phyloP scores from a whole-genome alignment of 30 jellyfish, hydroid and myxozoan species.

The Nemopilema nomurai region DNA sequence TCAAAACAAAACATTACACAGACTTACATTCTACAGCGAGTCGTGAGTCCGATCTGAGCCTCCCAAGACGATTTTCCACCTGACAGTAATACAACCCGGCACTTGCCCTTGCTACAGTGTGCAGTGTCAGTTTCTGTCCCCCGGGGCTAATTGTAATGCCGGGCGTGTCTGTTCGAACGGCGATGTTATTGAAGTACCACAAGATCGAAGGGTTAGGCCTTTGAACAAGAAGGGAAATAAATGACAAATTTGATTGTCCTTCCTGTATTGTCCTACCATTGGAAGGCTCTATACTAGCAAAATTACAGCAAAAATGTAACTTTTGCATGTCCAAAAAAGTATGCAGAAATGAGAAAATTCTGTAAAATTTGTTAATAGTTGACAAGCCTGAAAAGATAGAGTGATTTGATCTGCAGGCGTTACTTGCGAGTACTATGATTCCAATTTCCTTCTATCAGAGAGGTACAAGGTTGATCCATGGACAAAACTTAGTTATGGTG shows the following conservation, averaged over 20 bases:
- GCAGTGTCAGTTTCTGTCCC: constrained; percentile 58
- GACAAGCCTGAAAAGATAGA: neutral
- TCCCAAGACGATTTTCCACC: constrained; percentile 66
- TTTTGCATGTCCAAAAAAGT: neutral
- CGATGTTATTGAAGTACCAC: constrained; percentile 49
- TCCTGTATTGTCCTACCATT: neutral
- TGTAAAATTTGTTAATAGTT: no score
- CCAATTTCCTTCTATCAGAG: no score
- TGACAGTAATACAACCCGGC: constrained; percentile 70
- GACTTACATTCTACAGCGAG: constrained; percentile 64
- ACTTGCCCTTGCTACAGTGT: constrained; percentile 40
- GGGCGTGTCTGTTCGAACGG: constrained; percentile 38
- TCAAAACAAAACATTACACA: neutral
- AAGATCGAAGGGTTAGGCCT: constrained; percentile 68
- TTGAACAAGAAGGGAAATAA: no score
- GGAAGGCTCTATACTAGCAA: no score
- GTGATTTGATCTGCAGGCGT: neutral
- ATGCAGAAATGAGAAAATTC: neutral
- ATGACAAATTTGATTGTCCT: neutral
- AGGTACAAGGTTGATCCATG: no score
- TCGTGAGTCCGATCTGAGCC: constrained; percentile 39
- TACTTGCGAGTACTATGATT: no score
- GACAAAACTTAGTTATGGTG: no score
- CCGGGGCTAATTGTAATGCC: constrained; percentile 45
- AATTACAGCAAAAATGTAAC: no score